Evolutionary conservation across 2,113 vertebrate species (phyloP).

Genomic region (Macaca nemestrina): DNA sequence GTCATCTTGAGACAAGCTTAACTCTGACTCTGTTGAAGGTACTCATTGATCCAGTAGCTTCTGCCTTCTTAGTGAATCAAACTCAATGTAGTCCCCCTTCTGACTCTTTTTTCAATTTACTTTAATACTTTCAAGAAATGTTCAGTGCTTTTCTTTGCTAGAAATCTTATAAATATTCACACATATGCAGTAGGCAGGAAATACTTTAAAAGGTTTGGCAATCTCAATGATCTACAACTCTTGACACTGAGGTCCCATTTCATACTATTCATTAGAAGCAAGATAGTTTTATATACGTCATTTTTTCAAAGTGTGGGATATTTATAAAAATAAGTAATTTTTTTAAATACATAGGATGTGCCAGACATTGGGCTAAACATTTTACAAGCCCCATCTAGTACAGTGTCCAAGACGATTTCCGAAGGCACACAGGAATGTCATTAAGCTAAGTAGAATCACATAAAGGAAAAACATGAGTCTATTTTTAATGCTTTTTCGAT

Average conservation of each 20-base stretch:
- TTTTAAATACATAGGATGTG: background rate
- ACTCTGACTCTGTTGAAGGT: conserved; percentile 29
- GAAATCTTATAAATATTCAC: conserved; percentile 9
- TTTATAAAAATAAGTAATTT: background rate
- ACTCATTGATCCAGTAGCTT: conserved; percentile 53
- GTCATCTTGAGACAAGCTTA: conserved; percentile 59
- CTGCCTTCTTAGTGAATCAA: conserved; percentile 58
- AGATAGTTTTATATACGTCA: background rate
- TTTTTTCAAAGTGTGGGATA: background rate
- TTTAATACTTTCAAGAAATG: conserved; percentile 58
- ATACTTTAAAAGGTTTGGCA: background rate
- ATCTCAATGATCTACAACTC: background rate
- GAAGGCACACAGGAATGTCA: rapidly evolving
- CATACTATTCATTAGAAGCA: background rate
- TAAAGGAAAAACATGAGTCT: background rate
- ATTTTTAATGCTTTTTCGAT: background rate
- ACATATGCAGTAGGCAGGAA: background rate
- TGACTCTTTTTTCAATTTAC: conserved; percentile 38
- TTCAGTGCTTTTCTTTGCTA: background rate
- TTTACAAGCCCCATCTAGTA: background rate
- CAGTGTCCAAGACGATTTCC: background rate
- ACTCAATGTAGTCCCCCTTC: conserved; percentile 25
- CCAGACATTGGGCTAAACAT: background rate
- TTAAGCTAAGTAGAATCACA: background rate
- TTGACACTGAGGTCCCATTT: background rate